Evolutionary conservation across 2,797 vertebrate genomes (phyloP).

Genomic region (Thunnus albacares): DNA sequence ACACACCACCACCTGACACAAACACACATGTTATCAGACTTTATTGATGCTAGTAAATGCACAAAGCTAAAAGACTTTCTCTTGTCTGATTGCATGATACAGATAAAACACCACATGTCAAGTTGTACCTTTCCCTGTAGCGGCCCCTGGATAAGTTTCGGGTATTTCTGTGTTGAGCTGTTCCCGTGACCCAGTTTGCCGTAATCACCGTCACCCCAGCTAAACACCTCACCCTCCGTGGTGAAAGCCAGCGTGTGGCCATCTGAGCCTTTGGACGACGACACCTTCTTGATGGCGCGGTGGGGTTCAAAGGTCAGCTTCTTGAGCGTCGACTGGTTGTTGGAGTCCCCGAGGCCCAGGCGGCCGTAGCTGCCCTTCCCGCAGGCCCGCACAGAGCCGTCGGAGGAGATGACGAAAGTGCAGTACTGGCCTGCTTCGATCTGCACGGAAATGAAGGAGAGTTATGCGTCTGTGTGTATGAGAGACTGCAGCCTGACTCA

Average conservation of each 20-base stretch:
- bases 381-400: constrained; percentile 88
- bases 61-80: background rate
- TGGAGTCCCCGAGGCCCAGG: constrained; percentile 89
- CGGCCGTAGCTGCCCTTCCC: constrained; percentile 90
- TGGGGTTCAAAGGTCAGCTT: constrained; percentile 89
- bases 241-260: constrained; percentile 90
- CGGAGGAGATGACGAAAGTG: constrained; percentile 88
- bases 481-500: constrained; percentile 4
- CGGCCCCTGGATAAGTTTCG: constrained; percentile 89
- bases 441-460: constrained; percentile 57
- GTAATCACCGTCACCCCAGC: constrained; percentile 90
- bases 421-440: constrained; percentile 91
- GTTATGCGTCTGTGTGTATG: background rate
- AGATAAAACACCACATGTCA: too few species aligned
- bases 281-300: constrained; percentile 87
- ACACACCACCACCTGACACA: constrained; percentile 87
- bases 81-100: background rate
- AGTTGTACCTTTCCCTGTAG: constrained; percentile 86
- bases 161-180: constrained; percentile 91
- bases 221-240: constrained; percentile 88
- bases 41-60: background rate
- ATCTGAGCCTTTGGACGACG: constrained; percentile 89
- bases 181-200: constrained; percentile 90
- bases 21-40: background rate
- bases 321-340: constrained; percentile 89